Evolutionary conservation across 2,113 vertebrate species (phyloP), one percentile per base, ranked within the genome.

Genomic region (Aegotheles bennettii): DNA sequence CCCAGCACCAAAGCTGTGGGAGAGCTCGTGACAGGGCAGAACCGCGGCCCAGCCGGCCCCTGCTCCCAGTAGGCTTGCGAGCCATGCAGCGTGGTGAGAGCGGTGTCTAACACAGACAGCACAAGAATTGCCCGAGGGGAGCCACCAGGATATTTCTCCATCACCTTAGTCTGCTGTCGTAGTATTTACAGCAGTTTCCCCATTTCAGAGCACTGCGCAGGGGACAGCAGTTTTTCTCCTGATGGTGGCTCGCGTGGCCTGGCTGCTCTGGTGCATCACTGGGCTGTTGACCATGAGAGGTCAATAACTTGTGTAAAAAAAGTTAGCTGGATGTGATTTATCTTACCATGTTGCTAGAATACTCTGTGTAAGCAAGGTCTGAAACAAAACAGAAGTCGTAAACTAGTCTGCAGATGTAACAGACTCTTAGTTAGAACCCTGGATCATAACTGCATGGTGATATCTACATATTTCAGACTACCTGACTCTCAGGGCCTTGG

Each of bases 1-100:
- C 92, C 61, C 79, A 56, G 29, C 23, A 70, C 94, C 86, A 59
- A 36, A 42, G 70, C 75, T 87, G 77, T 77, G 79, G 92, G 83
- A 57, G 67, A 33, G 71, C 45, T 42, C 47, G 85, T 74, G 87
- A 40, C 57, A 69, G 56, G 67, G 77, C 90, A 24, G 33, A 59
- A 75, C 57, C 13, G 10, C 79, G 93, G 68, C 78, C 84, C 92
- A 91, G 60, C 78, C 65, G 53, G 28, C 56, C 80, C 3, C 95
- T 73, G 59, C 84, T 84, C 81, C 86, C 60, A 0, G 3, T 26
- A 38, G 67, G 47, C 78, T 78, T 26, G 47, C 6, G 7, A 64
- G 6, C 43, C 38, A 3, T 29, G 71, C 84, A n/a, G 73, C 87
- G 75, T 21, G 47, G 85, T 0, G 3, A 68, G 57, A 87, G 54